phyloP scores from a whole-genome alignment of 2,888 invertebrate species.

The Nemurella pictetii region DNA sequence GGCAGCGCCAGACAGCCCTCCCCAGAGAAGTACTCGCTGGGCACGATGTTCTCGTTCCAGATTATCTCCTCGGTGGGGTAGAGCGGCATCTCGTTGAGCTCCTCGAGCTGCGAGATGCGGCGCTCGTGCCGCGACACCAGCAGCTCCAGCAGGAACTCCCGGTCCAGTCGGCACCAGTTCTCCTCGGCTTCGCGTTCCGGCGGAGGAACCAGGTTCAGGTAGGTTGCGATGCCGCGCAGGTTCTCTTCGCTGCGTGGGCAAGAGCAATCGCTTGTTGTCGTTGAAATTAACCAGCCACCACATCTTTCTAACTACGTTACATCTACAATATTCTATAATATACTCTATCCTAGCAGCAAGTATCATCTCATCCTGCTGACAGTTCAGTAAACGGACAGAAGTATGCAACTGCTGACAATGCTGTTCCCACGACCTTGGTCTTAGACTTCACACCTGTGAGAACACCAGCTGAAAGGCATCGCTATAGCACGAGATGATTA shows the following conservation, averaged over 20 bases:
- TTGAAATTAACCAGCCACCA: no score
- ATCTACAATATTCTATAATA: no score
- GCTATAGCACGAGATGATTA: no score
- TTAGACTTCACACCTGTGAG: no score
- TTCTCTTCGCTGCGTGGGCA: conserved; percentile 68
- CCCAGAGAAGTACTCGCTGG: conserved; percentile 95
- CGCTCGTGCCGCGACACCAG: conserved; percentile 87
- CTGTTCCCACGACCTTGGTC: no score
- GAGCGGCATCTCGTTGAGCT: conserved; percentile 95
- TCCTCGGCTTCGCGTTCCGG: conserved; percentile 67
- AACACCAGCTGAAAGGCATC: no score
- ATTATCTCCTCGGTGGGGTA: conserved; percentile 98
- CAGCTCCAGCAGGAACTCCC: conserved; percentile 80
- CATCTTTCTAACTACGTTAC: no score
- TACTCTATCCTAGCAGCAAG: no score
- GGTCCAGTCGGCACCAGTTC: conserved; percentile 78
- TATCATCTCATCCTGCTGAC: no score
- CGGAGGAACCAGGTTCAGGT: conserved; percentile 82
- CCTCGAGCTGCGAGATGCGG: conserved; percentile 88
- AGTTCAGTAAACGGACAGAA: no score
- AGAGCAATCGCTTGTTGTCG: neutral
- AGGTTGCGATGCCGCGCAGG: conserved; percentile 82
- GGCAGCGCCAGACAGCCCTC: conserved; percentile 95
- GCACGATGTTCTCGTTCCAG: conserved; percentile 99
- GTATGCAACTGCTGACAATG: no score